Evolutionary conservation across 2,888 invertebrate species (phyloP).

Genomic region (Alloplasta piceator): DNA sequence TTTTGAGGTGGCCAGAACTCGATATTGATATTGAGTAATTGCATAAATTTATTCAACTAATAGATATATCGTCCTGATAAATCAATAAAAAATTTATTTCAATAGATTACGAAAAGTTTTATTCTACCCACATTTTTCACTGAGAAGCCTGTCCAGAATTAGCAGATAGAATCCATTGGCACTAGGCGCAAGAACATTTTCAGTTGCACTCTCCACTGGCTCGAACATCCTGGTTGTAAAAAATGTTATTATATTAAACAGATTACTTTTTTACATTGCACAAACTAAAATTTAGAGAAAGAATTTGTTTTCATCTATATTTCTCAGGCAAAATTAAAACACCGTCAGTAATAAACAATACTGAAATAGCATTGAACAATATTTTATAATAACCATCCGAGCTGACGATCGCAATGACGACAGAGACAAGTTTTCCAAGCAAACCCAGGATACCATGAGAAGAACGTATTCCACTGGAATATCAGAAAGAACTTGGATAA

Average conservation of each 20-base stretch:
- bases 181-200: conserved; percentile 73
- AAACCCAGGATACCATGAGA: conserved; percentile 88
- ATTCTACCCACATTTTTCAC: conserved; percentile 79
- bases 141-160: conserved; percentile 77
- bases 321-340: too few species aligned
- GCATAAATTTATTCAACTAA: too few species aligned
- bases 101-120: neutral
- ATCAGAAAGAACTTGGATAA: conserved; percentile 39
- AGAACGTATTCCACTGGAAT: conserved; percentile 85
- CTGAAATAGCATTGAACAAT: neutral
- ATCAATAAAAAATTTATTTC: too few species aligned
- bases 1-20: too few species aligned
- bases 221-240: conserved; percentile 84
- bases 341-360: too few species aligned
- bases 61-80: too few species aligned
- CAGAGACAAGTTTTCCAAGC: conserved; percentile 87
- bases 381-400: conserved; percentile 84
- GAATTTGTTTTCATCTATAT: too few species aligned
- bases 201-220: conserved; percentile 79
- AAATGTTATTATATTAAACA: conserved; percentile 1
- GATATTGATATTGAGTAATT: too few species aligned
- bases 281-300: too few species aligned
- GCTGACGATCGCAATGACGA: conserved; percentile 86
- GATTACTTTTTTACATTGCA: too few species aligned
- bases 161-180: conserved; percentile 80